Evolutionary conservation across 2,888 invertebrate genomes (phyloP).

Genomic region (Pantelozetes paolii): DNA sequence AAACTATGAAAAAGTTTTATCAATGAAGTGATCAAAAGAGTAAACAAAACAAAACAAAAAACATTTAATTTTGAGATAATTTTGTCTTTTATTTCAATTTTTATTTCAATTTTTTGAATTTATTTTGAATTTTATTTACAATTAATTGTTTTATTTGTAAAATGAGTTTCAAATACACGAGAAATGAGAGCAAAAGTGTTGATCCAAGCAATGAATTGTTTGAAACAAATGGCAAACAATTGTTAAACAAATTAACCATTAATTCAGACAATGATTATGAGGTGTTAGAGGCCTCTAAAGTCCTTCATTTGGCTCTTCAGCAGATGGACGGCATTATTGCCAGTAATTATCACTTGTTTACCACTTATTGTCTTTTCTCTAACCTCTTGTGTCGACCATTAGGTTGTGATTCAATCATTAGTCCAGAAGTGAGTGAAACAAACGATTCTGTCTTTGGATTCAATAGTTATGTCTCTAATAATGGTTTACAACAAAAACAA

Average conservation of each 20-base stretch:
- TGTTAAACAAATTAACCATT: neutral
- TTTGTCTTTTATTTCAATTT: neutral
- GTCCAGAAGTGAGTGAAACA: neutral
- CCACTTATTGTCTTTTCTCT: neutral
- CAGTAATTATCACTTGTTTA: slow-evolving; percentile 35
- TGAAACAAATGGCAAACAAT: slow-evolving; percentile 18
- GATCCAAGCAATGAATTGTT: no score
- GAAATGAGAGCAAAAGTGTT: neutral
- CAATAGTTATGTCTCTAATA: neutral
- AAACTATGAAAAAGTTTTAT: neutral
- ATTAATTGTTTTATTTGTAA: neutral
- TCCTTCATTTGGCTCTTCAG: slow-evolving; percentile 39
- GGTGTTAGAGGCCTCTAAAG: slow-evolving; percentile 35
- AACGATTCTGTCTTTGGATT: neutral
- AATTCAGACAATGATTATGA: slow-evolving; percentile 5
- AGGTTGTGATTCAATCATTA: slow-evolving; percentile 28
- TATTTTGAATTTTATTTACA: neutral
- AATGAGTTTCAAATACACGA: neutral
- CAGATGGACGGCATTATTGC: slow-evolving; percentile 42
- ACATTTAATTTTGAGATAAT: neutral
- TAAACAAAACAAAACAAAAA: neutral
- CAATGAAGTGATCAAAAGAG: no score
- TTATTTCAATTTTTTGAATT: neutral
- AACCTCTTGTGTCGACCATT: no score
- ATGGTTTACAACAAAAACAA: neutral